Evolutionary conservation across 2,113 vertebrate species (phyloP).

Genomic region (Thamnophis sirtalis): DNA sequence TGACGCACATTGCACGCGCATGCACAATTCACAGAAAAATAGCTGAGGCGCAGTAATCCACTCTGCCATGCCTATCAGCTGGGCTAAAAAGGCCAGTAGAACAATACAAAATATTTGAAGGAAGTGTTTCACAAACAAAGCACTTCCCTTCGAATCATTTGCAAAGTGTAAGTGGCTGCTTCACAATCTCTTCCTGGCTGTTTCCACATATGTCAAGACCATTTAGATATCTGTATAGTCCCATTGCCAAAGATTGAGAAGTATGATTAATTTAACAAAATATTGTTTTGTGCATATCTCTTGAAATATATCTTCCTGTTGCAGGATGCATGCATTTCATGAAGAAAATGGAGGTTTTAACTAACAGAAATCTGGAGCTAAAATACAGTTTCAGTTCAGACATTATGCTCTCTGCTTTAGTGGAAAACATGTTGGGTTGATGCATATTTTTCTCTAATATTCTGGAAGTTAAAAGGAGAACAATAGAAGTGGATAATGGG

Average conservation of each 20-base stretch:
- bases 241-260: background rate
- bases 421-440: background rate
- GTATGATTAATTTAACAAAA: background rate
- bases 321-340: background rate
- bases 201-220: background rate
- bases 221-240: background rate
- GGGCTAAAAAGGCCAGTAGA: background rate
- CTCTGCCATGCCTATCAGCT: too few species aligned
- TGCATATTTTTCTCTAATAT: background rate
- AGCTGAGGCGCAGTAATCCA: too few species aligned
- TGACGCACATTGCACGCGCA: too few species aligned
- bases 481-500: background rate
- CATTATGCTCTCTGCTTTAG: background rate
- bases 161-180: background rate
- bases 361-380: background rate
- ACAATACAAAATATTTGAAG: background rate
- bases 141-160: background rate
- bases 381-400: background rate
- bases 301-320: background rate
- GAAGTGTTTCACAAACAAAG: background rate
- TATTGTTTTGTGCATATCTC: background rate
- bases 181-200: background rate
- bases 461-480: background rate
- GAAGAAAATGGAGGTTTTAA: background rate
- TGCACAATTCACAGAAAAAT: too few species aligned